A percentile compares a stretch with the other conserved stretches of the same genome.
These are phyloP conservation scores for Geococcyx californianus DNA, from an alignment of 2,113 vertebrate genomes.

Conservation along the genomic window DNA sequence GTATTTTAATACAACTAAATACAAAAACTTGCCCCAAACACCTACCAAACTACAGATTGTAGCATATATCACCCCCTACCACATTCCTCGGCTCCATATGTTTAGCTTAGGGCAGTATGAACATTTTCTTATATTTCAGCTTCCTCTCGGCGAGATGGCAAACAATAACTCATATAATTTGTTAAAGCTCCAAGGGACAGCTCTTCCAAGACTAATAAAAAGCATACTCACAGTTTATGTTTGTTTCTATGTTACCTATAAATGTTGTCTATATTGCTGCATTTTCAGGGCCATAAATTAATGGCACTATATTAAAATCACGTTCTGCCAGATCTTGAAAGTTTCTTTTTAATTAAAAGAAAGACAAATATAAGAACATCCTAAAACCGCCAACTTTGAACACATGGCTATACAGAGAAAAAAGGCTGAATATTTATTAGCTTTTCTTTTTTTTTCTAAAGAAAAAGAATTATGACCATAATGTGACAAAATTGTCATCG, in stretches of 20 bases:
- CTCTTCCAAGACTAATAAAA: constrained; percentile 44
- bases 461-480: neutral
- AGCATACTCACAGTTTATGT: neutral
- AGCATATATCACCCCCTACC: neutral
- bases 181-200: constrained; percentile 30
- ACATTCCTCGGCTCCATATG: constrained; percentile 1
- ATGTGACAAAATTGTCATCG: neutral
- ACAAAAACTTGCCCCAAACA: neutral
- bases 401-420: neutral
- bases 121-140: constrained; percentile 44
- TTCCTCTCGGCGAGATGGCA: constrained; percentile 42
- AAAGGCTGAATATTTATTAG: neutral
- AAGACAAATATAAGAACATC: neutral
- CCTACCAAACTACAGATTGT: neutral
- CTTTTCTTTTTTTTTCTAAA: neutral
- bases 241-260: neutral
- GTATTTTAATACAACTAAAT: neutral
- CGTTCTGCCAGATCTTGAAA: neutral
- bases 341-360: neutral
- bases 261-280: neutral
- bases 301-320: neutral
- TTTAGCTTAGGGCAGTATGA: constrained; percentile 37
- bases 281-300: neutral
- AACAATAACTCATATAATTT: constrained; percentile 52
- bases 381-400: neutral